Percentiles rank a stretch among this genome's conserved stretches.
Evolutionary conservation across 2,113 vertebrate species (phyloP).

Genomic region (Xiphorhynchus elegans): DNA sequence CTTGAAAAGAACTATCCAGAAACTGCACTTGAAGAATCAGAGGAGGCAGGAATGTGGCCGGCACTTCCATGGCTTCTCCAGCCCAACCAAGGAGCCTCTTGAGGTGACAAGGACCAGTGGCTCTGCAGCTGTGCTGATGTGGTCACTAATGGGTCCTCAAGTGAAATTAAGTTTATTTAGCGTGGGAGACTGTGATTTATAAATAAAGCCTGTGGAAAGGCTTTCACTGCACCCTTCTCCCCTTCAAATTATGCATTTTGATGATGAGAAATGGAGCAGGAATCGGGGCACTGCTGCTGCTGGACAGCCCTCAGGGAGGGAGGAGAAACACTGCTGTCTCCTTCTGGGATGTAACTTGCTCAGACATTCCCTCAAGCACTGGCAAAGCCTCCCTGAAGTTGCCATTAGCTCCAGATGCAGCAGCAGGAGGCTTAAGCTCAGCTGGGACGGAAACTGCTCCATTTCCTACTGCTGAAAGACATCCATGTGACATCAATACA

Average conservation of each 20-base stretch:
- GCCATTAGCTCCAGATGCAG: not conserved
- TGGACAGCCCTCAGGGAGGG: fast-evolving
- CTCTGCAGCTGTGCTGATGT: not conserved
- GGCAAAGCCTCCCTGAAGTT: not conserved
- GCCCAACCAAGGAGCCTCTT: not conserved
- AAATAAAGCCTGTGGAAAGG: not conserved
- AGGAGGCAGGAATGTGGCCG: not conserved
- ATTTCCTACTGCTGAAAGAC: not conserved
- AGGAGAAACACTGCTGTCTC: not conserved
- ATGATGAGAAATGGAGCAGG: not conserved
- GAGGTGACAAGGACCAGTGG: not conserved
- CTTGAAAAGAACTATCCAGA: not conserved
- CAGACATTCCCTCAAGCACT: fast-evolving
- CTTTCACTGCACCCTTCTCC: not conserved
- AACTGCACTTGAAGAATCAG: not conserved
- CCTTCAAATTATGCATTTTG: not conserved
- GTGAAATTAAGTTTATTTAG: not conserved
- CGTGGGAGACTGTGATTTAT: not conserved
- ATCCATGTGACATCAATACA: not conserved
- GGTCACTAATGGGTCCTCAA: not conserved
- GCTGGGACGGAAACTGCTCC: not conserved
- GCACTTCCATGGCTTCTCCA: not conserved
- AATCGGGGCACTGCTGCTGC: not conserved
- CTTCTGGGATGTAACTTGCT: fast-evolving
- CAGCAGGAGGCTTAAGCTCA: not conserved